Percentiles rank a stretch among this genome's conserved stretches.
phyloP scores from a whole-genome alignment of 2,113 vertebrate species.

The Psilopogon haemacephalus region DNA sequence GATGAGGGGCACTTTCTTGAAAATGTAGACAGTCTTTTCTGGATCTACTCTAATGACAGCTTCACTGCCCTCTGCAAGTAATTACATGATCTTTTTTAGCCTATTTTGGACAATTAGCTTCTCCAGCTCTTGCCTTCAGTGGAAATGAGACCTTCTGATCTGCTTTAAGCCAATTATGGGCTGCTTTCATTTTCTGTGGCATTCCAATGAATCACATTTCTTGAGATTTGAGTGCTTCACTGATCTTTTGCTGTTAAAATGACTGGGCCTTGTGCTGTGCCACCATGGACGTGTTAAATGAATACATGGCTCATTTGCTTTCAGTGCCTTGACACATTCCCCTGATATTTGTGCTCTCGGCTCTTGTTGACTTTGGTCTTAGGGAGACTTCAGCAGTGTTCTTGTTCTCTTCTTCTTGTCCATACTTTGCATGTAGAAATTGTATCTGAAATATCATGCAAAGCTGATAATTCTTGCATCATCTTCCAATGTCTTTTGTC shows the following conservation, averaged over 20 bases:
- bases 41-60: background rate
- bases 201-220: background rate
- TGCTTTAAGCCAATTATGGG: background rate
- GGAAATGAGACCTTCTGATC: background rate
- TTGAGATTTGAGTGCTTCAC: background rate
- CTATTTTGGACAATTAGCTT: background rate
- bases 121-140: background rate
- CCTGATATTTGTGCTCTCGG: background rate
- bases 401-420: background rate
- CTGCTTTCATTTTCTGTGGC: background rate
- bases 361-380: background rate
- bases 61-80: background rate
- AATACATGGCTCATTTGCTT: background rate
- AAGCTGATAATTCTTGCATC: background rate
- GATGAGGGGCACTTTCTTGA: background rate
- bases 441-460: background rate
- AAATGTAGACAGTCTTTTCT: background rate
- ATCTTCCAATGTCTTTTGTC: background rate
- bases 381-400: background rate
- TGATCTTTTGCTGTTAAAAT: background rate
- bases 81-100: background rate
- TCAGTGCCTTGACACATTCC: background rate
- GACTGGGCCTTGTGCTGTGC: background rate
- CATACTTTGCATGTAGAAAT: background rate
- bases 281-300: background rate